Evolutionary conservation across 1,140 invertebrate species (phyloP), one percentile per base, ranked within the genome.

Genomic region (Oreohelix idahoensis): DNA sequence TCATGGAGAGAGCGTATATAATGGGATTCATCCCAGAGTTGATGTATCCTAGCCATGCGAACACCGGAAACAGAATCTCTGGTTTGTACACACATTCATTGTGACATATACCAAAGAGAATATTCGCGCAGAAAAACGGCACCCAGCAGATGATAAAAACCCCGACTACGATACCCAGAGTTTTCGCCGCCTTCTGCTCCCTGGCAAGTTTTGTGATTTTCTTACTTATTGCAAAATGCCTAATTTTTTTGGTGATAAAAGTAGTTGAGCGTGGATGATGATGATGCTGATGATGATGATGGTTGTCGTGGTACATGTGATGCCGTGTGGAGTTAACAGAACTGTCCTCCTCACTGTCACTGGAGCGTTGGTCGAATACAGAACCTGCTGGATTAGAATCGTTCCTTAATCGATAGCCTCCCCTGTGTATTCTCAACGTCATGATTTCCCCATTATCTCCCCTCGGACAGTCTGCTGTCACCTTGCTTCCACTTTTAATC

Each of bases 111-210:
- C 96, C 89, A 95, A 94, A 85, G 45, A 98, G 95, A 17, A 98
- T 92, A 0, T 97, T 97, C 49, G 98, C 94, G 0, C 98, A 96
- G 92, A 99, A 98, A 92, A 98, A 99, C 1, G 98, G 98, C 49
- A 99, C 93, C 98, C 98, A 99, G 91, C 98, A 99, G 79, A 98
- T 93, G 26, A 96, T 96, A 89, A 99, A 99, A 0, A 98, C 97
- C 83, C 96, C 98, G 76, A 99, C 98, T 10, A 94, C 93, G 79
- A 99, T 98, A 23, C 98, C 98, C 80, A 99, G 94, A 0, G 98
- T 99, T 32, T 97, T 97, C 76, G 97, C 98, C 4, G 98, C 98
- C 92, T 99, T 98, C 70, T 97, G 94, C 89, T 98, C 97, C 87
- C 97, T 96, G 0, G 89, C 90, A 26, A 89, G 73, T 85, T 91